Base-by-base conservation (phyloP, 2,797 vertebrate genomes). In the Takifugu ocellatus region DNA sequence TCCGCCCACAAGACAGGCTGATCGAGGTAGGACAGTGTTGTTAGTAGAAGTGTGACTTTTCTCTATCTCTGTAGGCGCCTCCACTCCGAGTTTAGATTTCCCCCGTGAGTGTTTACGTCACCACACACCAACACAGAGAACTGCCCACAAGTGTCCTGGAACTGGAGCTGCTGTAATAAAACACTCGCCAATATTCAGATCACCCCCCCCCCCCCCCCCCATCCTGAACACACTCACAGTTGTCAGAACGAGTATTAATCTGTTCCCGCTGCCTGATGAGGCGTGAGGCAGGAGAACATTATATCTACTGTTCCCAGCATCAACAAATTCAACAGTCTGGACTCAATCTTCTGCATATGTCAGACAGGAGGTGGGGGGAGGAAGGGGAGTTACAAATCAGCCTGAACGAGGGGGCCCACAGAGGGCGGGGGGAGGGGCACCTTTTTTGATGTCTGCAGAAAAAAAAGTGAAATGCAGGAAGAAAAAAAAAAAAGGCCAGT, bases 1-100 rank as follows among this genome's bases (percentile, higher is more conserved):
- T 99, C 54, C 87, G 84, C 11, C 93, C 94, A 3, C 95, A 98
- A 74, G 97, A 99, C 89, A 79, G 95, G 2, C 93, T 99, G 29
- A 79, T 99, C 4, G 96, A 99, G 96, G 97, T 99, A 82, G 49
- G 65, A 29, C 27, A 21, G 21, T 21, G 21, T 21, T 21, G 21
- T 33, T 10, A 33, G 2, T 7, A 33, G 31, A 33, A 33, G 33
- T 33, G 33, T 29, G 27, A 29, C 27, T 29, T 29, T 29, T 10
- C 33, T 33, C 8, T n/a, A 43, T 43, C 42, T 15, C 16, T 43
- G 42, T 43, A 43, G 42, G 42, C 42, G 17, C 45, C 45, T 21
- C 24, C 8, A 15, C 44, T 39, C 15, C 33, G 42, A 31, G 16
- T 45, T 42, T 43, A 33, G 14, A 39, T 47, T 16, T 61, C 31